Base-by-base conservation (phyloP, 2,113 vertebrate genomes). In the Castor canadensis region DNA sequence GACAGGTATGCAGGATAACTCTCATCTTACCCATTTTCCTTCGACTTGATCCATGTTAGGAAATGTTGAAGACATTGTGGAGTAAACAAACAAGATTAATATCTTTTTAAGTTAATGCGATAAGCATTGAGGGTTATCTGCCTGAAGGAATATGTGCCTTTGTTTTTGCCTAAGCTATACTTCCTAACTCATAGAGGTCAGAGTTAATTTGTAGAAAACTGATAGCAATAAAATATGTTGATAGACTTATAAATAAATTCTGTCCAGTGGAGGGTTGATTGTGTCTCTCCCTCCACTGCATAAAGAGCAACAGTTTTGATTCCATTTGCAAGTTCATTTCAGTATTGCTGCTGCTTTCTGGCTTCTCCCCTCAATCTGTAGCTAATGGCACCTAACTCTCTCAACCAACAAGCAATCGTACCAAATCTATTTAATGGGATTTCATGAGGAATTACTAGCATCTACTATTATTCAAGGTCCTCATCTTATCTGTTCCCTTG, bases 191-290 rank as follows among this genome's bases (percentile, higher is more conserved):
- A 43, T 35, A 67, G 26, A 86, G 24, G 49, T 24, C 45, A 83
- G 80, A 73, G 81, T 69, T 85, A 71, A 52, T 26, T 32, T 86
- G 43, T 26, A 73, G 80, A 94, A 88, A 96, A 73, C 12, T 20
- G n/a, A 79, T 20, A 95, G 30, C n/a, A 52, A 69, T 91, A 22
- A 91, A 69, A 45, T 54, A 86, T 28, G 1, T 60, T 9, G 88
- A 69, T 43, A 81, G 32, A 71, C 22, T 30, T 26, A 76, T 16
- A 84, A 49, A 72, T 35, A 67, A 82, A 38, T 58, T 85, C 22
- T 73, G 13, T n/a, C 7, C 32, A 52, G 19, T 15, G 16, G 60
- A 87, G 40, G 19, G 12, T 80, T 32, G 35, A 47, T 24, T 77
- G 38, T 19, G 4, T 28, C 8, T 15, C n/a, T 19, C 15, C 45